Conservation (phyloP, 2,888 invertebrate species). For the Neoscelio sp. region DNA sequence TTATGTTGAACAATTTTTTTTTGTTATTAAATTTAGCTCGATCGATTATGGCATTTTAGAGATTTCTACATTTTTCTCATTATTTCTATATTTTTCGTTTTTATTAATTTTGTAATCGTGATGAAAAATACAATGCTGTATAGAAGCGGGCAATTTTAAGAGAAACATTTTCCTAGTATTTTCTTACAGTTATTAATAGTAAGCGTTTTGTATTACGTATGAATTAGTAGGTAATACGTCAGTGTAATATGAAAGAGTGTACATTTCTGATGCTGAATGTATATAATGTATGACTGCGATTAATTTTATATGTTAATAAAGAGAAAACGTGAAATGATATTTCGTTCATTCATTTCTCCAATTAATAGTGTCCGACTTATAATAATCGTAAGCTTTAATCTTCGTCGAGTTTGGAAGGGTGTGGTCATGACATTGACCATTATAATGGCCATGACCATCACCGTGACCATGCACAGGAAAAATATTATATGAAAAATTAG, state of each 20-base stretch:
- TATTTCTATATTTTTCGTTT: not conserved
- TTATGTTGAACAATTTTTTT: not conserved
- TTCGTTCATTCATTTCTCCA: not conserved
- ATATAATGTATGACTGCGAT: slow-evolving; percentile 63
- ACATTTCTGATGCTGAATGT: slow-evolving; percentile 49
- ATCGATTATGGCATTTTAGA: too few relatives aligned
- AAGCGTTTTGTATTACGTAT: slow-evolving; percentile 55
- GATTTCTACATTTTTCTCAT: too few relatives aligned
- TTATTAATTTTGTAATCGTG: not conserved
- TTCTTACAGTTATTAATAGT: slow-evolving; percentile 32
- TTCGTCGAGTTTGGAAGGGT: too few relatives aligned
- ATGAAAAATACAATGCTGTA: slow-evolving; percentile 11
- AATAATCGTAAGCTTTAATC: too few relatives aligned
- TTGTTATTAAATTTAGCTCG: not conserved
- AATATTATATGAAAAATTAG: too few relatives aligned
- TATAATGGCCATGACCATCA: too few relatives aligned
- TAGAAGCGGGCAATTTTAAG: slow-evolving; percentile 17
- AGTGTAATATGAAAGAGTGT: slow-evolving; percentile 18
- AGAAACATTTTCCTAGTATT: slow-evolving; percentile 48
- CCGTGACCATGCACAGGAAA: too few relatives aligned
- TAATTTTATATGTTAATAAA: slow-evolving; percentile 64
- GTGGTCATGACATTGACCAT: too few relatives aligned
- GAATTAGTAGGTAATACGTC: slow-evolving; percentile 13
- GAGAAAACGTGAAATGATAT: slow-evolving; percentile 23
- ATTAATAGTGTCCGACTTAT: too few relatives aligned